Conservation (phyloP, 2,113 vertebrate genomes). For the Oreochromis tanganicae region DNA sequence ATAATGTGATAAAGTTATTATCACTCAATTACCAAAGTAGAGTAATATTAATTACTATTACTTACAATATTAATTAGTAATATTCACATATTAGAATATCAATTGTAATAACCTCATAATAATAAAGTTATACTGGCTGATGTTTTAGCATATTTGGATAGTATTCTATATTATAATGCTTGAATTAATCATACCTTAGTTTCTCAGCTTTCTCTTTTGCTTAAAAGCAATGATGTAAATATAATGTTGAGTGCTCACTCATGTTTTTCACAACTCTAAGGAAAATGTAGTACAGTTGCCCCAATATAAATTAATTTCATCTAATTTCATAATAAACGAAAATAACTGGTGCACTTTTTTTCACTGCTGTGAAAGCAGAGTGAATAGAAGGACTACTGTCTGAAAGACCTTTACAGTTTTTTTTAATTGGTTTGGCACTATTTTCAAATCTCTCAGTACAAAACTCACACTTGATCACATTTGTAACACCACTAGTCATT, state of each 20-base stretch:
- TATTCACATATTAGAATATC: not conserved
- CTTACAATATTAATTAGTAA: not conserved
- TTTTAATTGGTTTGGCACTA: no score
- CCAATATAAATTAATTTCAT: not conserved
- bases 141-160: not conserved
- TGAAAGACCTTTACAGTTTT: not conserved
- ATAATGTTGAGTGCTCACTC: not conserved
- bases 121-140: not conserved
- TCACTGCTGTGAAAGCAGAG: not conserved
- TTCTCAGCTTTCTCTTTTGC: not conserved
- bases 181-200: not conserved
- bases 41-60: not conserved
- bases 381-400: not conserved
- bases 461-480: no score
- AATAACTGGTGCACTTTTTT: not conserved
- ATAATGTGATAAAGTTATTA: not conserved
- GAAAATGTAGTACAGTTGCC: not conserved
- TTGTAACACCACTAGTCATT: no score
- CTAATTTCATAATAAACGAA: not conserved
- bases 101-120: not conserved
- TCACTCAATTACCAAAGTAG: not conserved
- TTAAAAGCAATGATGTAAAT: not conserved
- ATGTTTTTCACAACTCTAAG: not conserved
- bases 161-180: not conserved
- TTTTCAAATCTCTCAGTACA: no score